phyloP scores from a whole-genome alignment of 1,140 invertebrate species.

The Bombus difficillimus region DNA sequence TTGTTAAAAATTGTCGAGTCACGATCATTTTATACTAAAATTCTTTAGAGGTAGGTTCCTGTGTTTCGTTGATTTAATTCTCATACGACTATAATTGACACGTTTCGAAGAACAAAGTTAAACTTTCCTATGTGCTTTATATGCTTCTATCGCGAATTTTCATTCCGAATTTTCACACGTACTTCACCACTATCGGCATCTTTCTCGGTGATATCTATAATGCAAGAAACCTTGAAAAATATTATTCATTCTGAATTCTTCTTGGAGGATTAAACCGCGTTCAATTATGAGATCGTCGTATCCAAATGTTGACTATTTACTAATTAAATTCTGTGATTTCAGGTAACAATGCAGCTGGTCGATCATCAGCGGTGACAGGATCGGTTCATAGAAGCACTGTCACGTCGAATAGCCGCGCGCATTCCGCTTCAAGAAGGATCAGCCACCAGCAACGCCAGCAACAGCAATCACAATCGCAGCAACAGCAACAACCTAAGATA shows the following conservation, averaged over 20 bases:
- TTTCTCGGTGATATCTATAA: no score
- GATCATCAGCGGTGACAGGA: constrained; percentile 74
- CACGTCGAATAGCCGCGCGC: constrained; percentile 60
- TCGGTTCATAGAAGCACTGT: constrained; percentile 65
- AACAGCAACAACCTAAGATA: constrained; percentile 63
- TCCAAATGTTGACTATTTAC: no score
- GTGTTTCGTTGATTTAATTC: background rate
- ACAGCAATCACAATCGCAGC: constrained; percentile 54
- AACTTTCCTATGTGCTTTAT: background rate
- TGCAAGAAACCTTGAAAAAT: no score
- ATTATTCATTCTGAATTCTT: no score
- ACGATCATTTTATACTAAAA: background rate
- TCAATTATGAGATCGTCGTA: background rate
- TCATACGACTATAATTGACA: background rate
- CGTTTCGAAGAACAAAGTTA: background rate
- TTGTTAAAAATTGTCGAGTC: background rate
- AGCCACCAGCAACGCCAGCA: constrained; percentile 64
- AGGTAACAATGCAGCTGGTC: constrained; percentile 66
- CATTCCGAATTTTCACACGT: no score
- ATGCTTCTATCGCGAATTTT: background rate
- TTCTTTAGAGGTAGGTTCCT: no score
- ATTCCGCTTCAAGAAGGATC: constrained; percentile 64
- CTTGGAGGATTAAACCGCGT: background rate
- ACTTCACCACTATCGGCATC: no score
- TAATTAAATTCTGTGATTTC: background rate